A percentile compares a stretch with the other conserved stretches of the same genome.
phyloP scores from a whole-genome alignment of 2,888 invertebrate genomes.

The Xylophagus ater region DNA sequence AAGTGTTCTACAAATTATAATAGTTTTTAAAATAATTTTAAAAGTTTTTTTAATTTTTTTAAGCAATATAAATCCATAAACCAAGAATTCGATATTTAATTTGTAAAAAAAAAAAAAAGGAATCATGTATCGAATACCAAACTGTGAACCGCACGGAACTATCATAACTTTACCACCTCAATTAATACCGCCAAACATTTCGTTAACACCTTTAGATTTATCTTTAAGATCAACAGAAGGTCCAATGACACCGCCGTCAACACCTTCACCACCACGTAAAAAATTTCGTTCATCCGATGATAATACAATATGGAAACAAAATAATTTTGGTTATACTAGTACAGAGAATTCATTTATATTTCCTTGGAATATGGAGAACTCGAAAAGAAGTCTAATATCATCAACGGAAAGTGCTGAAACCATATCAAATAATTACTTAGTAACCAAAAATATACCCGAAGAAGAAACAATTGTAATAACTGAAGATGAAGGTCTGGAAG shows the following conservation, averaged over 20 bases:
- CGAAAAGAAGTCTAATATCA: background rate
- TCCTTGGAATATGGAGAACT: conserved; percentile 10
- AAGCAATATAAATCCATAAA: too few species aligned
- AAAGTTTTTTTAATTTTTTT: too few species aligned
- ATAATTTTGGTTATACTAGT: conserved; percentile 23
- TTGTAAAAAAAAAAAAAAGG: too few species aligned
- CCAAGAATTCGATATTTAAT: too few species aligned
- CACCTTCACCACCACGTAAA: conserved; percentile 38
- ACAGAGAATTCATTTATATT: conserved; percentile 17
- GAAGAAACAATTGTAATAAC: conserved; percentile 36
- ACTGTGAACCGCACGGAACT: too few species aligned
- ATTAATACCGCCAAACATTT: too few species aligned
- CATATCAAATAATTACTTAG: conserved; percentile 12
- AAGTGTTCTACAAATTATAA: too few species aligned
- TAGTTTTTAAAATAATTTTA: too few species aligned
- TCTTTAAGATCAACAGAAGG: conserved; percentile 32
- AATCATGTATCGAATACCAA: too few species aligned
- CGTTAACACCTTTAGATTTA: conserved; percentile 36
- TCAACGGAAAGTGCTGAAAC: conserved; percentile 24
- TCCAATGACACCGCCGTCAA: conserved; percentile 39
- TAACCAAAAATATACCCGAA: conserved; percentile 15
- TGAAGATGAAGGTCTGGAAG: conserved; percentile 35
- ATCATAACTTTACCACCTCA: too few species aligned
- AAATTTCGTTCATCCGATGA: conserved; percentile 30
- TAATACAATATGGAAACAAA: conserved; percentile 33